Evolutionary conservation across 2,888 invertebrate genomes (phyloP).

Genomic region (Zele albiditarsus): DNA sequence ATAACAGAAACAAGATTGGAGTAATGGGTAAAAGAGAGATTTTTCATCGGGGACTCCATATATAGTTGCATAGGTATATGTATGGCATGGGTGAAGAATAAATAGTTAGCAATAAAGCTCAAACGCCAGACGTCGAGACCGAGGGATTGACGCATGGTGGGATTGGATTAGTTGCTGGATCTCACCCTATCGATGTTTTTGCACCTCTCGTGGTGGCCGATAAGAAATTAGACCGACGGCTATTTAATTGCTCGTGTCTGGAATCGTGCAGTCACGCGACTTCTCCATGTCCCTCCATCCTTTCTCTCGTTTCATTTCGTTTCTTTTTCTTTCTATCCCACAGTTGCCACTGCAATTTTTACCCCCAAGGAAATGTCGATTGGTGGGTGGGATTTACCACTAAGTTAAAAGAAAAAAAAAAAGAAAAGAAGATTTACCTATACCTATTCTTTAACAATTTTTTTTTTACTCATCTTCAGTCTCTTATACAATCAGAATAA

Average conservation of each 20-base stretch:
- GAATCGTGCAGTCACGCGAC: constrained; percentile 48
- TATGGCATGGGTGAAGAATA: constrained; percentile 4
- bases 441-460: background rate
- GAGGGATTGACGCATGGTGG: constrained; percentile 17
- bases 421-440: background rate
- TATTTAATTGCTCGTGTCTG: constrained; percentile 53
- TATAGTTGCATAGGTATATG: background rate
- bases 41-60: background rate
- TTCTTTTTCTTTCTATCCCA: background rate
- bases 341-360: background rate
- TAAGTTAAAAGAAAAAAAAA: too few species aligned
- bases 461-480: background rate
- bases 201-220: constrained; percentile 43
- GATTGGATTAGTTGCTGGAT: constrained; percentile 17
- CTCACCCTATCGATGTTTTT: constrained; percentile 40
- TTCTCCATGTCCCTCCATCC: constrained; percentile 36
- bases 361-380: background rate
- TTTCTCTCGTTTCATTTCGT: background rate
- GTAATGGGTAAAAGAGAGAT: background rate
- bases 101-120: constrained; percentile 27
- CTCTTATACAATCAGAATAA: background rate
- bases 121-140: constrained; percentile 10
- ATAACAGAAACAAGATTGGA: too few species aligned
- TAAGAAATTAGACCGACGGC: constrained; percentile 55
- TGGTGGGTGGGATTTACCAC: background rate